Percentiles rank a stretch among this genome's conserved stretches.
Evolutionary conservation across 2,113 vertebrate species (phyloP).

Genomic region (Periophthalmus modestus): DNA sequence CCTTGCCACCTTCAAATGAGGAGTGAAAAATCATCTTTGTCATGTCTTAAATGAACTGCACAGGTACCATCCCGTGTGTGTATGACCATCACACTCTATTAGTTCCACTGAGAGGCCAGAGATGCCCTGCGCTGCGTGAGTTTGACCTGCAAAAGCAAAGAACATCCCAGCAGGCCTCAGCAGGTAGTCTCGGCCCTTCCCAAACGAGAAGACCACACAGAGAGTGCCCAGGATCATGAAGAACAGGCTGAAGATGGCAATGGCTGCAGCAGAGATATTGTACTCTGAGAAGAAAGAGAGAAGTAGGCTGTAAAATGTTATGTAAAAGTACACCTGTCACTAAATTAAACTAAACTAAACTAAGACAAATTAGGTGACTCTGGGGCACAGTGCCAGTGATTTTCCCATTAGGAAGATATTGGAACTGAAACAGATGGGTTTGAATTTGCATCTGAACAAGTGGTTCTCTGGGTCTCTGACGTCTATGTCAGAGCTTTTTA

Average conservation of each 20-base stretch:
- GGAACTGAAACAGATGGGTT: background rate
- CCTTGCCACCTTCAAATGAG: background rate
- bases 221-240: constrained; percentile 87
- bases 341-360: background rate
- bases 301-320: background rate
- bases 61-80: background rate
- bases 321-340: background rate
- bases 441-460: background rate
- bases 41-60: constrained; percentile 15
- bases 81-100: background rate
- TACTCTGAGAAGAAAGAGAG: constrained; percentile 80
- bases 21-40: constrained; percentile 15
- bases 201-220: constrained; percentile 85
- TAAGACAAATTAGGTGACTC: background rate
- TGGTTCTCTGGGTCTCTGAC: background rate
- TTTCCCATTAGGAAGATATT: background rate
- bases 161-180: constrained; percentile 95
- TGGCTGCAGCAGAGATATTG: constrained; percentile 96
- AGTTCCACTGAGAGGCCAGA: constrained; percentile 1
- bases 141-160: constrained; percentile 91
- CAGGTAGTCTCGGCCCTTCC: constrained; percentile 89
- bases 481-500: background rate
- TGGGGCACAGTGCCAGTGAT: background rate
- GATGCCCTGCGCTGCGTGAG: background rate
- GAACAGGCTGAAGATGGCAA: constrained; percentile 91